Percentiles rank a stretch among this genome's conserved stretches.
Conservation (phyloP, 2,888 invertebrate species). For the Cephus rjabovi region DNA sequence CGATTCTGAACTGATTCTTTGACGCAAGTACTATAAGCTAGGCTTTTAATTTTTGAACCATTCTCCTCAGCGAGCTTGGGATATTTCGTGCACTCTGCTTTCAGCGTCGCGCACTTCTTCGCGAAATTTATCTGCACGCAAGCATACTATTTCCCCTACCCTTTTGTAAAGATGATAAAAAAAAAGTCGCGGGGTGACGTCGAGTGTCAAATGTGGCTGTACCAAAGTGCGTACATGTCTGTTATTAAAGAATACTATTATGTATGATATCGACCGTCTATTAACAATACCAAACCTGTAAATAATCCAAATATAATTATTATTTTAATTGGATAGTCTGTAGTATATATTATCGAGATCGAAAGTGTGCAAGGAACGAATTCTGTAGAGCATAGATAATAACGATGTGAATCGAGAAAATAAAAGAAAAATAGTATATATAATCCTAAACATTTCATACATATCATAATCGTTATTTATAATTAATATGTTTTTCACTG, state of each 20-base stretch:
- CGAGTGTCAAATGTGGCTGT: background rate
- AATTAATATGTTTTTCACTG: background rate
- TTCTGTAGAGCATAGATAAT: constrained; percentile 18
- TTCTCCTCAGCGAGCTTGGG: background rate
- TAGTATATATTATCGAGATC: constrained; percentile 32
- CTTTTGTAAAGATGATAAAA: background rate
- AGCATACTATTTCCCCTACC: background rate
- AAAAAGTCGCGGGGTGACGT: background rate
- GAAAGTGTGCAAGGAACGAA: constrained; percentile 35
- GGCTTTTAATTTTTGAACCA: background rate
- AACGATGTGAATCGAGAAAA: constrained; percentile 43
- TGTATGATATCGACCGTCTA: constrained; percentile 43
- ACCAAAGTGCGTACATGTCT: background rate
- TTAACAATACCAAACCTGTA: constrained; percentile 39
- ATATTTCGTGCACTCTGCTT: background rate
- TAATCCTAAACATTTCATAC: background rate
- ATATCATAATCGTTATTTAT: background rate
- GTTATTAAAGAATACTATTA: constrained; percentile 4
- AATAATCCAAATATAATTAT: constrained; percentile 41
- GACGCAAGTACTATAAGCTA: background rate
- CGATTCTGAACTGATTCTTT: background rate
- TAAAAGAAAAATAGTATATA: constrained; percentile 27
- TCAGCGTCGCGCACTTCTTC: background rate
- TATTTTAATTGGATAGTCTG: constrained; percentile 41
- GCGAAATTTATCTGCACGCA: background rate